These are phyloP conservation scores for Lycia hirtaria DNA, from an alignment of 2,888 invertebrate genomes.

Conservation along the genomic window DNA sequence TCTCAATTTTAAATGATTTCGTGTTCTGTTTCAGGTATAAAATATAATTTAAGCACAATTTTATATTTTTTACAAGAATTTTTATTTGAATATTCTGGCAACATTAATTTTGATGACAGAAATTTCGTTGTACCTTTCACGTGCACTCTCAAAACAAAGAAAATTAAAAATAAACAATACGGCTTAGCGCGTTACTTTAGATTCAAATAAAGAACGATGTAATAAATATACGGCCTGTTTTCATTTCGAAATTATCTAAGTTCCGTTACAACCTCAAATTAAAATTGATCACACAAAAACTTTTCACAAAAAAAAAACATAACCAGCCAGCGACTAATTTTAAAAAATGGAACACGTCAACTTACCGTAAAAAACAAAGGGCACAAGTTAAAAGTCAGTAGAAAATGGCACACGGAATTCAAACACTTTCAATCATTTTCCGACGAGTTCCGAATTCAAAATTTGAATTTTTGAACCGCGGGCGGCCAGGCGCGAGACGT, in stretches of 20 bases:
- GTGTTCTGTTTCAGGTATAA: not conserved
- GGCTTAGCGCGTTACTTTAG: constrained; percentile 27
- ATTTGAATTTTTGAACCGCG: constrained; percentile 50
- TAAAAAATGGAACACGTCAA: constrained; percentile 22
- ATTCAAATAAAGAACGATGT: constrained; percentile 7
- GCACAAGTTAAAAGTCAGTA: constrained; percentile 17
- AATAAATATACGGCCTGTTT: too few species aligned
- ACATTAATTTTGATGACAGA: constrained; percentile 8
- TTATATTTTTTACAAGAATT: constrained; percentile 1
- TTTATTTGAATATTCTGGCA: not conserved
- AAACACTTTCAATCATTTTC: constrained; percentile 46
- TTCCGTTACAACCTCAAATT: not conserved
- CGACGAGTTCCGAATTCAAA: constrained; percentile 38
- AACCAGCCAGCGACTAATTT: constrained; percentile 12
- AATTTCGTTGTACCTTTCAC: constrained; percentile 23
- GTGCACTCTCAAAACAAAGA: constrained; percentile 30
- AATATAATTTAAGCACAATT: not conserved
- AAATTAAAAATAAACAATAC: constrained; percentile 33
- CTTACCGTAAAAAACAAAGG: constrained; percentile 33
- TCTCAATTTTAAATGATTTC: too few species aligned
- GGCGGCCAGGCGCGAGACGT: constrained; percentile 59
- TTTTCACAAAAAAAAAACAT: not conserved
- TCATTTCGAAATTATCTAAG: too few species aligned
- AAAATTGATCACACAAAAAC: not conserved
- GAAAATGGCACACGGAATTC: constrained; percentile 28